These are phyloP conservation scores for Tragelaphus buxtoni DNA, from an alignment of 2,113 vertebrate species.

Conservation along the genomic window DNA sequence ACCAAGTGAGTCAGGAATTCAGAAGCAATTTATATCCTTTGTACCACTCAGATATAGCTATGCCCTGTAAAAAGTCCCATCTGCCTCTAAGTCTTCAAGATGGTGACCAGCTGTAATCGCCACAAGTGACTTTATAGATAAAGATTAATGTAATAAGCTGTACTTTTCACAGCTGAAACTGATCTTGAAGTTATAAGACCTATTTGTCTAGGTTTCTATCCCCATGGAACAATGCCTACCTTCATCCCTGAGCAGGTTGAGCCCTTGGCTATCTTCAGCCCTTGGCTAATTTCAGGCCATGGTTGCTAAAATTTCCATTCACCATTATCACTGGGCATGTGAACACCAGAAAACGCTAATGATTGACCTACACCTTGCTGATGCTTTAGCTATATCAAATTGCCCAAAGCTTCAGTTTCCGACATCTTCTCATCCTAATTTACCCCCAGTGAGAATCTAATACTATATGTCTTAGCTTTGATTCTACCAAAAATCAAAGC, in stretches of 20 bases:
- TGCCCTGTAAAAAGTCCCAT: background rate
- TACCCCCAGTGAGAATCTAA: background rate
- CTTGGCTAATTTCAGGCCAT: background rate
- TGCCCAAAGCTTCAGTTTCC: background rate
- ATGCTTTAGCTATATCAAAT: background rate
- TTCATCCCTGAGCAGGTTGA: background rate
- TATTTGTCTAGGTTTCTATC: background rate
- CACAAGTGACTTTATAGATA: background rate
- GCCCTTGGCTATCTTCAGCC: background rate
- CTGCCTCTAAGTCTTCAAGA: background rate
- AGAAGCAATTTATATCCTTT: background rate
- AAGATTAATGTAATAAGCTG: background rate
- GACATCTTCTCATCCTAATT: background rate
- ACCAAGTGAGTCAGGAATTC: constrained; percentile 37
- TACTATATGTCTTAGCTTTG: background rate
- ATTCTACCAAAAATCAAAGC: background rate
- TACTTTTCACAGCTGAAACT: background rate
- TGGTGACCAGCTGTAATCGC: background rate
- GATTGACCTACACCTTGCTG: background rate
- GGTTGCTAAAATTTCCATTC: background rate
- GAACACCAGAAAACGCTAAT: background rate
- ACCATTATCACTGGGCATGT: background rate
- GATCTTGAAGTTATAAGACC: background rate
- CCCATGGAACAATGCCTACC: background rate
- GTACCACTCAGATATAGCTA: background rate